Conservation (phyloP, 2,113 vertebrate species). For the Alectura lathami region DNA sequence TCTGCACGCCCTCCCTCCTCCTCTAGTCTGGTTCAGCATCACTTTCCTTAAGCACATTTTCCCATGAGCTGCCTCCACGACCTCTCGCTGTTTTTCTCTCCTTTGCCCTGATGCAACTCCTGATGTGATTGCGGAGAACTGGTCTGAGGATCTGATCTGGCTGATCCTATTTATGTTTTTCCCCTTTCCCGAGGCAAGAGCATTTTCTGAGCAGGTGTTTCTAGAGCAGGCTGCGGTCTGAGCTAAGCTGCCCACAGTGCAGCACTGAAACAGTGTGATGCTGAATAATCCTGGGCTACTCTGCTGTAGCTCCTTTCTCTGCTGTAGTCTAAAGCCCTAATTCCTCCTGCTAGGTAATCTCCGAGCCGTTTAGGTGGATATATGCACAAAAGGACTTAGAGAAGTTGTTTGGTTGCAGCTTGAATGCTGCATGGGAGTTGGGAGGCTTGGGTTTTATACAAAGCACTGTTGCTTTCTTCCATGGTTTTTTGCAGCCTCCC, state of each 20-base stretch:
- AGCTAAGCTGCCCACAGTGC: background rate
- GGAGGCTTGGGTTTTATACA: background rate
- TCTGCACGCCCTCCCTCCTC: rapidly evolving
- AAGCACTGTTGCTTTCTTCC: background rate
- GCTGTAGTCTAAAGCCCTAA: background rate
- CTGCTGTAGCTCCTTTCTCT: background rate
- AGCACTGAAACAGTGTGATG: background rate
- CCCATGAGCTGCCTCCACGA: background rate
- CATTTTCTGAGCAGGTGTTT: background rate
- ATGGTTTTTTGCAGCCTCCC: background rate
- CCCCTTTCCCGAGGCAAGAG: background rate
- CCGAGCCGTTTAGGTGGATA: background rate
- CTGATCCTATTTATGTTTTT: background rate
- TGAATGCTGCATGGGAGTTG: background rate
- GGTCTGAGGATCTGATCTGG: background rate
- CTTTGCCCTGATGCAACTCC: background rate
- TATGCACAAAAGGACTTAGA: background rate
- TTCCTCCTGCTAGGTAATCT: background rate
- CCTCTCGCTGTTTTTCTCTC: rapidly evolving
- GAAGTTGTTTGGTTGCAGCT: background rate
- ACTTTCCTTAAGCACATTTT: rapidly evolving
- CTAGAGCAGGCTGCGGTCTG: background rate
- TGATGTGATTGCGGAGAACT: background rate
- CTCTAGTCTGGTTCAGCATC: background rate
- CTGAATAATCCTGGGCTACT: rapidly evolving